A percentile compares a stretch with the other conserved stretches of the same genome.
phyloP scores from a whole-genome alignment of 2,113 vertebrate genomes.

The Trichechus manatus region DNA sequence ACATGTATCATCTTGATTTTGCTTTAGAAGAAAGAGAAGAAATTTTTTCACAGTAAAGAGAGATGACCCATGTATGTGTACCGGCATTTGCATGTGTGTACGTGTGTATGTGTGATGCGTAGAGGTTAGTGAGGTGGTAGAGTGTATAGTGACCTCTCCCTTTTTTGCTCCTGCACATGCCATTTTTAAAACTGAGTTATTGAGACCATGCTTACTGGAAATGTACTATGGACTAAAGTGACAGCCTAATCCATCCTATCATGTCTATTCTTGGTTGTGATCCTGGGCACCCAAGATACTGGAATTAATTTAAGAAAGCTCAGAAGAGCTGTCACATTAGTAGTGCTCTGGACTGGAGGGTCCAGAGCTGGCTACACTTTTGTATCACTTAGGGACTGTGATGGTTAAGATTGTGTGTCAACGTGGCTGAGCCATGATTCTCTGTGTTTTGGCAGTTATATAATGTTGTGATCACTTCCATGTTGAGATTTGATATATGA shows the following conservation, averaged over 20 bases:
- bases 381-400: background rate
- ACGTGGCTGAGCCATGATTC: too few relatives aligned
- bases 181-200: background rate
- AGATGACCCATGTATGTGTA: background rate
- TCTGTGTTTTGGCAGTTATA: too few relatives aligned
- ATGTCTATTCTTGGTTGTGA: background rate
- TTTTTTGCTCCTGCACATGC: background rate
- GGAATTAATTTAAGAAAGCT: background rate
- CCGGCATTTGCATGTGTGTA: background rate
- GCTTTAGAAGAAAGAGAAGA: background rate
- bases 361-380: background rate
- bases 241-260: background rate
- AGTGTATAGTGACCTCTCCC: background rate
- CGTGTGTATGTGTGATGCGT: background rate
- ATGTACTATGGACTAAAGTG: background rate
- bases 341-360: background rate
- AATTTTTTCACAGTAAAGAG: background rate
- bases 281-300: background rate
- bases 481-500: too few relatives aligned
- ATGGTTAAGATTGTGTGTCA: too few relatives aligned
- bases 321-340: background rate
- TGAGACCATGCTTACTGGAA: background rate
- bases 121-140: background rate
- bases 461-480: too few relatives aligned
- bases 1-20: conserved; percentile 17